Conservation (phyloP, 2,113 vertebrate genomes). For the Entosphenus tridentatus region DNA sequence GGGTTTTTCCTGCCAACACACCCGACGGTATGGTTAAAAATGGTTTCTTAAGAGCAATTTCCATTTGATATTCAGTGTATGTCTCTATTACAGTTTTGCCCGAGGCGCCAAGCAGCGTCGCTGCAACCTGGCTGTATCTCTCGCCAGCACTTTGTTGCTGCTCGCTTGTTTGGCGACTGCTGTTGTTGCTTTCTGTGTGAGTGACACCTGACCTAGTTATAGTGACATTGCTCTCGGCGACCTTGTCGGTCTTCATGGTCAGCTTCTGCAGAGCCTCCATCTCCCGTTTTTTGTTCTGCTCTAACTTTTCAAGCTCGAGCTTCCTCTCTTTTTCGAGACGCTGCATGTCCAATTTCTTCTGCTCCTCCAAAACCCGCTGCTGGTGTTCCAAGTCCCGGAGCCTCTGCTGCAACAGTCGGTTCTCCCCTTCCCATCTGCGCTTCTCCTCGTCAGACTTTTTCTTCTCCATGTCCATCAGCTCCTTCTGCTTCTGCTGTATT, state of each 20-base stretch:
- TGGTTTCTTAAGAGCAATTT: background rate
- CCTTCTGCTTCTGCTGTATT: slow-evolving; percentile 4
- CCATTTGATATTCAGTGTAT: background rate
- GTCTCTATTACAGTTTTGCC: background rate
- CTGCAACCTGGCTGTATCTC: too few species aligned
- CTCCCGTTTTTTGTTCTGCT: background rate
- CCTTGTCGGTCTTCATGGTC: background rate
- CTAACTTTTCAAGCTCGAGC: background rate
- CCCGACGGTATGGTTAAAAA: slow-evolving; percentile 3
- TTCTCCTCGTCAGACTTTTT: background rate
- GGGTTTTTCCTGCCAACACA: background rate
- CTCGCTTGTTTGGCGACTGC: slow-evolving; percentile 1
- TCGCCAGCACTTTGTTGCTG: background rate
- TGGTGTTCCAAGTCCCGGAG: background rate
- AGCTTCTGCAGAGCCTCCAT: background rate
- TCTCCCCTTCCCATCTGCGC: background rate
- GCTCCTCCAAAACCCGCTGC: background rate
- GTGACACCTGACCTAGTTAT: too few species aligned
- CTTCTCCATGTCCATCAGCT: background rate
- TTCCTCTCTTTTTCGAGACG: background rate
- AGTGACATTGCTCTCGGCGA: background rate
- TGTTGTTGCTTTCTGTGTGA: background rate
- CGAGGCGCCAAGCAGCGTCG: background rate
- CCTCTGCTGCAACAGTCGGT: background rate
- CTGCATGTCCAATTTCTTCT: background rate